Conservation (phyloP, 1,140 invertebrate genomes). For the Spodoptera frugiperda region DNA sequence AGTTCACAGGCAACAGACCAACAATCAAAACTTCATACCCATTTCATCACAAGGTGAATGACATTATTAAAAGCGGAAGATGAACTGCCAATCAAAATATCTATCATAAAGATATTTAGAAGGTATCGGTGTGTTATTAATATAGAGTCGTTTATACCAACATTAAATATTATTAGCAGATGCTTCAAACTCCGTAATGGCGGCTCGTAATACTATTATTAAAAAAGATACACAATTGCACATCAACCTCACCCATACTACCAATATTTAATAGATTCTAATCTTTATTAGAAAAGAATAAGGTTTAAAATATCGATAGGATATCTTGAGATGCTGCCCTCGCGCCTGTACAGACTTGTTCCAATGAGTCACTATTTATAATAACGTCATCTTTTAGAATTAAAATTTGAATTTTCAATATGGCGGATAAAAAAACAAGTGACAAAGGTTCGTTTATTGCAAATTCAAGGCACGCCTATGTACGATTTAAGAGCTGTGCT, state of each 20-base stretch:
- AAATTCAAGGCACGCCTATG: too few relatives aligned
- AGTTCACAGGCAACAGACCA: background rate
- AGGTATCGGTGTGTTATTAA: constrained; percentile 21
- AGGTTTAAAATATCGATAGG: too few relatives aligned
- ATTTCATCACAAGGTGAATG: constrained; percentile 4
- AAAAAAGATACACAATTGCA: background rate
- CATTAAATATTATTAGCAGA: constrained; percentile 42
- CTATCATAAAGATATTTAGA: constrained; percentile 7
- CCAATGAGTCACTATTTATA: background rate
- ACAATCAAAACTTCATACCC: too few relatives aligned
- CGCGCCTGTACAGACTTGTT: background rate
- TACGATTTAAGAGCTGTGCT: too few relatives aligned
- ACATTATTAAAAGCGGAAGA: background rate
- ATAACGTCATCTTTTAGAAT: background rate
- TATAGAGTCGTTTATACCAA: background rate
- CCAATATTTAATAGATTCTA: too few relatives aligned
- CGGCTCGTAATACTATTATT: constrained; percentile 23
- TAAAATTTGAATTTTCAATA: too few relatives aligned
- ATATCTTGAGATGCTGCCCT: too few relatives aligned
- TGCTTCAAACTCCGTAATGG: background rate
- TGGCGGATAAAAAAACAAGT: too few relatives aligned
- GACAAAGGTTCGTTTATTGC: too few relatives aligned
- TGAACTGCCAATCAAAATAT: background rate
- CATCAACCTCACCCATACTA: too few relatives aligned
- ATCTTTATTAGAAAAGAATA: too few relatives aligned